Evolutionary conservation across 2,797 vertebrate genomes (phyloP).

Genomic region (Apodemus agrarius): DNA sequence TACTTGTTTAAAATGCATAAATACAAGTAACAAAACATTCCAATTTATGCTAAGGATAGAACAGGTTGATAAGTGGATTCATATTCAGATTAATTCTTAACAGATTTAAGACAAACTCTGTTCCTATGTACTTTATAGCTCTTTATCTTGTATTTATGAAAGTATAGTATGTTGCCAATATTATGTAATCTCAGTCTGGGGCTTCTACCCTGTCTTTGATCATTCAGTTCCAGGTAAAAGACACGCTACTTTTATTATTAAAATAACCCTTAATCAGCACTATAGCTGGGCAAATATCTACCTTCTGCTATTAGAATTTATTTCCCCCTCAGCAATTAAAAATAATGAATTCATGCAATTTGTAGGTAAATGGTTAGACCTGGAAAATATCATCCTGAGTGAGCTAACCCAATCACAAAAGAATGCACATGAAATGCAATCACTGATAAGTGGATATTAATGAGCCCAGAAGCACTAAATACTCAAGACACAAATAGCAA

Average conservation of each 20-base stretch:
- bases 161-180: not conserved
- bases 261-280: not conserved
- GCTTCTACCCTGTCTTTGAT: not conserved
- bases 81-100: not conserved
- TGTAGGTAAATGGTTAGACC: too few relatives aligned
- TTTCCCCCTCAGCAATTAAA: too few relatives aligned
- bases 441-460: too few relatives aligned
- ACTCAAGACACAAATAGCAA: too few relatives aligned
- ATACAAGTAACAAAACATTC: not conserved
- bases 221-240: not conserved
- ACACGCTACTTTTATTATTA: not conserved
- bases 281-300: not conserved
- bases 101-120: not conserved
- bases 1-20: not conserved
- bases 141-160: not conserved
- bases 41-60: not conserved
- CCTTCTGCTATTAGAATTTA: not conserved
- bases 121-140: not conserved
- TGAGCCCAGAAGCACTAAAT: too few relatives aligned
- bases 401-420: too few relatives aligned
- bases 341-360: too few relatives aligned
- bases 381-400: too few relatives aligned
- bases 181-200: not conserved
- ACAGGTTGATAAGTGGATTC: not conserved
- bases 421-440: too few relatives aligned